phyloP scores from a whole-genome alignment of 2,797 vertebrate genomes.

The Antrozous pallidus region DNA sequence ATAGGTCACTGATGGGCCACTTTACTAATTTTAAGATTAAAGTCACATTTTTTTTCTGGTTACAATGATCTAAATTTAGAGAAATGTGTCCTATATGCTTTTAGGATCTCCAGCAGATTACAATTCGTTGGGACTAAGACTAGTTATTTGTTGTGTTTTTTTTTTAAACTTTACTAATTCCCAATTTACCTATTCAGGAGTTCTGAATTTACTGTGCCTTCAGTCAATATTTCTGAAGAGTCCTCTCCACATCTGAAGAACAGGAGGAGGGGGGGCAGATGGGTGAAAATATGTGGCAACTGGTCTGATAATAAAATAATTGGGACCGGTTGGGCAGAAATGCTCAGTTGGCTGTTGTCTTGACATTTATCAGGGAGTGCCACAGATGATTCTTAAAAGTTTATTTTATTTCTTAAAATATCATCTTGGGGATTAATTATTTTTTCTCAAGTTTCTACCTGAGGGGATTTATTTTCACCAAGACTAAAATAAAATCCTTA shows the following conservation, averaged over 20 bases:
- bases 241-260: neutral
- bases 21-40: neutral
- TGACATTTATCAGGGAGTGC: conserved; percentile 19
- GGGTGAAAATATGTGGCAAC: conserved; percentile 1
- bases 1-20: neutral
- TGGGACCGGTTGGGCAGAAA: neutral
- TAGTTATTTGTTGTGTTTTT: neutral
- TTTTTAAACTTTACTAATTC: neutral
- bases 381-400: conserved; percentile 8
- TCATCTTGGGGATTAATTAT: conserved; percentile 45
- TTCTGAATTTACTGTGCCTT: neutral
- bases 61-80: neutral
- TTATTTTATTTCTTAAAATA: conserved; percentile 48
- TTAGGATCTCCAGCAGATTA: neutral
- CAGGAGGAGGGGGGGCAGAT: neutral
- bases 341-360: conserved; percentile 2
- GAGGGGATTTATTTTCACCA: conserved; percentile 18
- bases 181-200: neutral
- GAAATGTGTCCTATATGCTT: neutral
- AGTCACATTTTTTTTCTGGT: neutral
- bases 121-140: neutral
- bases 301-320: conserved; percentile 29
- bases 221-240: neutral
- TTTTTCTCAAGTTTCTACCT: conserved; percentile 47
- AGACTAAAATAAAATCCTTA: neutral